A percentile compares a stretch with the other conserved stretches of the same genome.
Conservation (phyloP, 2,797 vertebrate genomes). For the Scolopax rusticola region DNA sequence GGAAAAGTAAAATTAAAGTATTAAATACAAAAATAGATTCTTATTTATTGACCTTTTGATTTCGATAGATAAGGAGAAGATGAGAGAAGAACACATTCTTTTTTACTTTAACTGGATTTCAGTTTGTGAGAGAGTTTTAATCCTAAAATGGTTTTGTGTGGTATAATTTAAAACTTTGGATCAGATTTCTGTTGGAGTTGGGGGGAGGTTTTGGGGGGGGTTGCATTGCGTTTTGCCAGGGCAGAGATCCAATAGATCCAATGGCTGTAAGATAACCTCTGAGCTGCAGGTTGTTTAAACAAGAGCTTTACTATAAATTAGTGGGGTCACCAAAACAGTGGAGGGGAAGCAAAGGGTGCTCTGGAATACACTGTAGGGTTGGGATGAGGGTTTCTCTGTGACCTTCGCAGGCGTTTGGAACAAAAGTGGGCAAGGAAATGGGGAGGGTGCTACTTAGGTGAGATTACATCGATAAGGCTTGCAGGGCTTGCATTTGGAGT, state of each 20-base stretch:
- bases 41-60: background rate
- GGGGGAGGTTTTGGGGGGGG: background rate
- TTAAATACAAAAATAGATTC: background rate
- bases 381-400: background rate
- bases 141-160: background rate
- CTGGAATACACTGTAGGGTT: background rate
- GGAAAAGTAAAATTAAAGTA: background rate
- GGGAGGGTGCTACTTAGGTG: background rate
- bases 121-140: background rate
- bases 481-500: background rate
- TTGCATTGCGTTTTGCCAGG: background rate
- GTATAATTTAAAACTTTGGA: background rate
- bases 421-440: background rate
- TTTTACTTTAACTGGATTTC: constrained; percentile 15
- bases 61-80: background rate
- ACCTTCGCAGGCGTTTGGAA: background rate
- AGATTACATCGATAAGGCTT: background rate
- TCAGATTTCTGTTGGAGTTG: background rate
- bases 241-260: background rate
- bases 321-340: background rate
- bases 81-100: background rate
- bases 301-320: background rate
- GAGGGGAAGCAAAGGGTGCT: background rate
- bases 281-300: constrained; percentile 9
- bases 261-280: background rate